Evolutionary conservation across 2,888 invertebrate genomes (phyloP).

Genomic region (Orthosia gracilis): DNA sequence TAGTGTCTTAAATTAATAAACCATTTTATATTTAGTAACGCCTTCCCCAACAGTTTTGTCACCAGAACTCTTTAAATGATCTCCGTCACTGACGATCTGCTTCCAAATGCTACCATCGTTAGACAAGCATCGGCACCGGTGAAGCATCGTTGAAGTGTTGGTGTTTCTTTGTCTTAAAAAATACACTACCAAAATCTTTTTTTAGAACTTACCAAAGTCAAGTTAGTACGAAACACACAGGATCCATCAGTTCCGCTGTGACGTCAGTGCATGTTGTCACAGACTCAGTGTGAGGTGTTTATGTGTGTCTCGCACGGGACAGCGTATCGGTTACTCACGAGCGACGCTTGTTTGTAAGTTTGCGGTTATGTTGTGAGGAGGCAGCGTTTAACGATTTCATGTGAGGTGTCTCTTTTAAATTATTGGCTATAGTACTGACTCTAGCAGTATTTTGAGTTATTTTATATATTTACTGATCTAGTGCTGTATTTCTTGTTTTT

Average conservation of each 20-base stretch:
- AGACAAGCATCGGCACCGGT: neutral
- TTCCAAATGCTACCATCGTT: neutral
- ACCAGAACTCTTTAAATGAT: too few relatives aligned
- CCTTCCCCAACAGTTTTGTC: too few relatives aligned
- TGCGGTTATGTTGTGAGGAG: neutral
- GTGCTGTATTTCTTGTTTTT: too few relatives aligned
- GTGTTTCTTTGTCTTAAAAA: neutral
- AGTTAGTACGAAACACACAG: slow-evolving; percentile 47
- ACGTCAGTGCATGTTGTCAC: slow-evolving; percentile 67
- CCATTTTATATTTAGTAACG: too few relatives aligned
- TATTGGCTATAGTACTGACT: too few relatives aligned
- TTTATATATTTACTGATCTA: too few relatives aligned
- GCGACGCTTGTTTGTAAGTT: slow-evolving; percentile 49
- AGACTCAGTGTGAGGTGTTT: slow-evolving; percentile 65
- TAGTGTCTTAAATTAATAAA: too few relatives aligned
- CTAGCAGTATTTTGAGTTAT: too few relatives aligned
- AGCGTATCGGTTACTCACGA: slow-evolving; percentile 66
- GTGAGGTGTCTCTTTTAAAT: too few relatives aligned
- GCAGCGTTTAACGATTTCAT: neutral
- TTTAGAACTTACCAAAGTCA: slow-evolving; percentile 9
- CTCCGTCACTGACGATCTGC: neutral
- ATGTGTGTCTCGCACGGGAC: slow-evolving; percentile 65
- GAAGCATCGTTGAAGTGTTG: neutral
- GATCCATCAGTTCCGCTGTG: slow-evolving; percentile 56
- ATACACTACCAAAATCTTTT: slow-evolving; percentile 15